phyloP scores from a whole-genome alignment of 2,797 vertebrate genomes.

The Acanthurus lineatus region DNA sequence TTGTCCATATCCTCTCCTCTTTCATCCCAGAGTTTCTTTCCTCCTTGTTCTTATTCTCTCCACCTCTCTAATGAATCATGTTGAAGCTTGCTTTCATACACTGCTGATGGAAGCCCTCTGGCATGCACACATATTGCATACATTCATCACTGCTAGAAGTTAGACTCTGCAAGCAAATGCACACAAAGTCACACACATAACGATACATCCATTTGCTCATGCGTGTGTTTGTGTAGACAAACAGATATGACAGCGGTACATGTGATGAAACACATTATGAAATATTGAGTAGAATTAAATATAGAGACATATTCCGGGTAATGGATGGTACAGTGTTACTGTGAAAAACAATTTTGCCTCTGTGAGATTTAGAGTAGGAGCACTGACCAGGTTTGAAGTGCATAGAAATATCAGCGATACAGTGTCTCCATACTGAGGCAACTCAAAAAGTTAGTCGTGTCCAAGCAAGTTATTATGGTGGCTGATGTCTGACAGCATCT shows the following conservation, averaged over 20 bases:
- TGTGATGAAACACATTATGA: background rate
- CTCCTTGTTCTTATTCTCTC: constrained; percentile 27
- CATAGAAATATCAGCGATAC: background rate
- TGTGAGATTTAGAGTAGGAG: background rate
- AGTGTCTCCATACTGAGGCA: background rate
- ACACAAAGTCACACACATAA: constrained; percentile 44
- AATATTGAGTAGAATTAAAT: constrained; percentile 3
- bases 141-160: constrained; percentile 83
- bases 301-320: background rate
- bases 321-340: background rate
- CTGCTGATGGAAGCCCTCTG: constrained; percentile 83
- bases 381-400: background rate
- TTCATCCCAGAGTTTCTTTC: constrained; percentile 30
- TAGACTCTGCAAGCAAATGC: constrained; percentile 66
- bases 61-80: constrained; percentile 75
- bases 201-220: constrained; percentile 58
- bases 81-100: constrained; percentile 77
- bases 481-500: constrained; percentile 22
- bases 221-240: constrained; percentile 47
- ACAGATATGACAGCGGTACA: constrained; percentile 5
- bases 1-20: constrained; percentile 41
- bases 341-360: background rate
- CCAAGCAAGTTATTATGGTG: background rate
- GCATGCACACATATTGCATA: constrained; percentile 82
- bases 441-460: background rate